Evolutionary conservation across 2,888 invertebrate genomes (phyloP).

Genomic region (Pyrrhia umbra): DNA sequence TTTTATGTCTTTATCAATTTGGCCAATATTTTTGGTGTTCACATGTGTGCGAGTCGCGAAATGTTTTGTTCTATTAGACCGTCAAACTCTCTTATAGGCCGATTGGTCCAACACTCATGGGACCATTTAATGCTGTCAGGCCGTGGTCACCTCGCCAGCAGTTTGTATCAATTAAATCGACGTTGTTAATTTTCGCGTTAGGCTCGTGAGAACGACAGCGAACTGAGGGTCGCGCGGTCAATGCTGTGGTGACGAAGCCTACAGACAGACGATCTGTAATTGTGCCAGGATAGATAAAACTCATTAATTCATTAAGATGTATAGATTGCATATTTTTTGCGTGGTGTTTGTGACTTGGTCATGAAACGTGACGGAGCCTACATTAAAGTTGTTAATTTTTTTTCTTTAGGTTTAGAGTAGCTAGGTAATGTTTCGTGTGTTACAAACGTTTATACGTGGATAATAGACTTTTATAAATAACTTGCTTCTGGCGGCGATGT

Average conservation of each 20-base stretch:
- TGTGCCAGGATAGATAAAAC: slow-evolving; percentile 36
- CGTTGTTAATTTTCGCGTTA: slow-evolving; percentile 82
- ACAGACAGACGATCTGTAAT: slow-evolving; percentile 46
- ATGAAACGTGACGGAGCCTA: slow-evolving; percentile 28
- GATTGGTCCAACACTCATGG: slow-evolving; percentile 55
- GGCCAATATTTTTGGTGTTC: slow-evolving; percentile 8
- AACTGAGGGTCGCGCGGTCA: slow-evolving; percentile 68
- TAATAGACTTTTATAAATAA: neutral
- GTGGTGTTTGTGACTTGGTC: slow-evolving; percentile 11
- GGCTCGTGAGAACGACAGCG: slow-evolving; percentile 79
- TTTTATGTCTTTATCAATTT: slow-evolving; percentile 43
- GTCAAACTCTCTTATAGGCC: slow-evolving; percentile 51
- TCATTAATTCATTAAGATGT: slow-evolving; percentile 45
- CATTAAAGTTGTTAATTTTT: slow-evolving; percentile 8
- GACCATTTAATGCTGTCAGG: slow-evolving; percentile 63
- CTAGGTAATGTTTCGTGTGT: slow-evolving; percentile 2
- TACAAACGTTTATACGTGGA: too few species aligned
- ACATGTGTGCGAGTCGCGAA: slow-evolving; percentile 19
- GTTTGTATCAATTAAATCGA: slow-evolving; percentile 86
- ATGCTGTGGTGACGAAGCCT: slow-evolving; percentile 62
- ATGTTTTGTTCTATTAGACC: slow-evolving; percentile 53
- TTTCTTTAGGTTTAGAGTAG: neutral
- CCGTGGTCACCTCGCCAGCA: slow-evolving; percentile 63
- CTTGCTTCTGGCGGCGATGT: neutral
- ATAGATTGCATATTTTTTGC: slow-evolving; percentile 32